Evolutionary conservation across 2,113 vertebrate species (phyloP).

Genomic region (Corvus hawaiiensis): DNA sequence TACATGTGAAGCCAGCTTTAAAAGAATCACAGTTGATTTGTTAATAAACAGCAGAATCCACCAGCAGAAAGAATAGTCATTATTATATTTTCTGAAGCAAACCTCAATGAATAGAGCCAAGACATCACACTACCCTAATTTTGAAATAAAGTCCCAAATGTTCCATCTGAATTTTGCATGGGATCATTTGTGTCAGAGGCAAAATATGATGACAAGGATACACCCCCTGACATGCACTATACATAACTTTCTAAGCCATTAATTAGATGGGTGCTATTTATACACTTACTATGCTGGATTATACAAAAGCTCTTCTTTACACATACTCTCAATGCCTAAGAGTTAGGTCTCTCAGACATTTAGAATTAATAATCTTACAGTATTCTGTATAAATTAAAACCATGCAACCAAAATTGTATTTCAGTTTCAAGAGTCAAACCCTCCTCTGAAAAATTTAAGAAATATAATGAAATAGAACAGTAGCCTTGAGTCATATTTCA

Average conservation of each 20-base stretch:
- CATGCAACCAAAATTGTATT: background rate
- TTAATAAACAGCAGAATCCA: background rate
- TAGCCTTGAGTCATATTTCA: background rate
- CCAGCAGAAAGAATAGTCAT: background rate
- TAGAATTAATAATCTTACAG: background rate
- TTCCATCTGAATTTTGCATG: background rate
- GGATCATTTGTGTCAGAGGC: background rate
- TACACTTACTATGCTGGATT: slow-evolving; percentile 5
- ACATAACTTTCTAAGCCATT: background rate
- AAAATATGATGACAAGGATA: background rate
- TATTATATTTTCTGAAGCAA: background rate
- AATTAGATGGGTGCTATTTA: slow-evolving; percentile 32
- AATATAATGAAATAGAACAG: background rate
- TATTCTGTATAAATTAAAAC: background rate
- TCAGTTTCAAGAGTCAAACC: background rate
- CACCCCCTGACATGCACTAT: background rate
- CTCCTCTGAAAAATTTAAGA: background rate
- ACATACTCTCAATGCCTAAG: background rate
- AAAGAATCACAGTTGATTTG: background rate
- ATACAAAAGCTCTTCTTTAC: slow-evolving; percentile 11
- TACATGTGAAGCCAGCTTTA: background rate
- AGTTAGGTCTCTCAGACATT: background rate
- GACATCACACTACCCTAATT: background rate
- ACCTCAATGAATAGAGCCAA: background rate
- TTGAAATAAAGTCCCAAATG: background rate